Percentiles rank a stretch among this genome's conserved stretches.
Conservation (phyloP, 2,888 invertebrate species). For the Steromphala cineraria region DNA sequence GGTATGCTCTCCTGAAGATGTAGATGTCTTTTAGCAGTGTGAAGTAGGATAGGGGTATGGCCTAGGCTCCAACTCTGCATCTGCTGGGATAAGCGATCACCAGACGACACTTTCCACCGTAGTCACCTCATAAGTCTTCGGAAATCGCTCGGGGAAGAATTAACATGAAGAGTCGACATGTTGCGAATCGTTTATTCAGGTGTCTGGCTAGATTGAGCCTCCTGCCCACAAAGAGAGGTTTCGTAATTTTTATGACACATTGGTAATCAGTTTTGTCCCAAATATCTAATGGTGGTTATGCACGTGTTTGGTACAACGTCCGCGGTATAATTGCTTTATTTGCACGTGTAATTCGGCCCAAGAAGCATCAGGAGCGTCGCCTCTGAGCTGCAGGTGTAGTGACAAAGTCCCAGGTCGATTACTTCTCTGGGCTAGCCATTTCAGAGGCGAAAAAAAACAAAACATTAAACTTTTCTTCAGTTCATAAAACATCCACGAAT, state of each 20-base stretch:
- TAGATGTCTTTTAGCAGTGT: background rate
- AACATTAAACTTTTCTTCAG: background rate
- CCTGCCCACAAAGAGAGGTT: background rate
- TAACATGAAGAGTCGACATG: conserved; percentile 7
- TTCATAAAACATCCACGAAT: conserved; percentile 6
- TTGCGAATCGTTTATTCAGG: conserved; percentile 13
- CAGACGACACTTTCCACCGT: no score
- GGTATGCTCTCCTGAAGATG: background rate
- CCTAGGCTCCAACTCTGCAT: background rate
- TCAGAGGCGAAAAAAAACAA: background rate
- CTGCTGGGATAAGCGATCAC: background rate
- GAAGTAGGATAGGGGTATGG: no score
- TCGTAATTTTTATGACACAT: conserved; percentile 7
- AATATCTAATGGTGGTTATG: conserved; percentile 23
- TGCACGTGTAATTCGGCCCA: conserved; percentile 15
- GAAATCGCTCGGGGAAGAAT: background rate
- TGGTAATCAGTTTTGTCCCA: conserved; percentile 6
- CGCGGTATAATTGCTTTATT: conserved; percentile 25
- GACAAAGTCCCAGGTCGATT: conserved; percentile 15
- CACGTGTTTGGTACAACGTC: conserved; percentile 19
- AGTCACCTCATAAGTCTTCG: no score
- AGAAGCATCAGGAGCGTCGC: background rate
- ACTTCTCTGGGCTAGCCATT: conserved; percentile 4
- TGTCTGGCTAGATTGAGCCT: background rate
- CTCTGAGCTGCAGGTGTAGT: background rate